Evolutionary conservation across 2,888 invertebrate genomes (phyloP).

Genomic region (Trypoxylon attenuatum): DNA sequence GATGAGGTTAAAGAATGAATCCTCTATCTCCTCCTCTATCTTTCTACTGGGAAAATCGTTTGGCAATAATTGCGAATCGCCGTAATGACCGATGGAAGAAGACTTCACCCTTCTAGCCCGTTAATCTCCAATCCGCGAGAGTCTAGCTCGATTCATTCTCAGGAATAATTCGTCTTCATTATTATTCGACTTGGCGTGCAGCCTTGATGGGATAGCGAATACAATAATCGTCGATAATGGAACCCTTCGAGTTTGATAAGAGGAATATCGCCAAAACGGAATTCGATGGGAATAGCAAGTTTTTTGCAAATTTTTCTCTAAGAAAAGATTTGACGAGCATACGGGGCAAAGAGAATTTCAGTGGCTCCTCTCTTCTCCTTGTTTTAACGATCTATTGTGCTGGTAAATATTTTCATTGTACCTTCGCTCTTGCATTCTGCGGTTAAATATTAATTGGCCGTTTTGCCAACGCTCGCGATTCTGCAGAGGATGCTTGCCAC

Average conservation of each 20-base stretch:
- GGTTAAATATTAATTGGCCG: conserved; percentile 4
- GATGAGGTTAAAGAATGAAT: background rate
- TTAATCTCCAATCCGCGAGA: conserved; percentile 20
- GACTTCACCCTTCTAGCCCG: conserved; percentile 5
- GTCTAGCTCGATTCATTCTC: conserved; percentile 37
- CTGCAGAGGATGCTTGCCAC: no score
- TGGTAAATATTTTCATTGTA: background rate
- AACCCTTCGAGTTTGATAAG: no score
- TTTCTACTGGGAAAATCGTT: background rate
- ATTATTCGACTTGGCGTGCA: conserved; percentile 28
- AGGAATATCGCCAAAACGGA: no score
- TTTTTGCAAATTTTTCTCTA: no score
- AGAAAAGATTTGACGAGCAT: no score
- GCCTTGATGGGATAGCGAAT: conserved; percentile 29
- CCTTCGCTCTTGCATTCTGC: background rate
- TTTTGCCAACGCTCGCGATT: background rate
- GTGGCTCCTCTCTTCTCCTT: no score
- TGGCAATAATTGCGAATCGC: conserved; percentile 9
- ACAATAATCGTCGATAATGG: conserved; percentile 30
- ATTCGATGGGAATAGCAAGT: no score
- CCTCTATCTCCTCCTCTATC: no score
- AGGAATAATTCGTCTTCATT: conserved; percentile 50
- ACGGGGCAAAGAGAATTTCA: no score
- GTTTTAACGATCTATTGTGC: background rate
- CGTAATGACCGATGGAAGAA: conserved; percentile 28